Percentiles rank a stretch among this genome's conserved stretches.
phyloP scores from a whole-genome alignment of 1,140 invertebrate genomes.

The Globodera ellingtonae region DNA sequence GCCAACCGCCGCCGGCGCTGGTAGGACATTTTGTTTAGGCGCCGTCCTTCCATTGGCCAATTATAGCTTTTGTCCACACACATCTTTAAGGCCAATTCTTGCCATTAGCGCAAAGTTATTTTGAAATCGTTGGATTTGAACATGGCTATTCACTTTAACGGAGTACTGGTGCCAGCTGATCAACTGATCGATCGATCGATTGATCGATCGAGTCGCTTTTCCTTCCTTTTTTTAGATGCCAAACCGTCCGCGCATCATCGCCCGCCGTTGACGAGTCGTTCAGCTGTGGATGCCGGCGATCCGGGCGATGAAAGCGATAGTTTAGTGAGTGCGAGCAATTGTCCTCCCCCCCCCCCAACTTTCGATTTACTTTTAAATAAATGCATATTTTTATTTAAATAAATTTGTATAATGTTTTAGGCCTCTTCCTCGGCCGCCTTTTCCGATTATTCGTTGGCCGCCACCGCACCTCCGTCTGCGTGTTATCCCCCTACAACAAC shows the following conservation, averaged over 20 bases:
- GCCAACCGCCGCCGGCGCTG: constrained; percentile 12
- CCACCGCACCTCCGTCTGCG: background rate
- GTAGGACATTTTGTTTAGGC: background rate
- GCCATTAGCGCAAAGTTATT: too few species aligned
- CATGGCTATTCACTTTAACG: too few species aligned
- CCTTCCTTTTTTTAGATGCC: constrained; percentile 15
- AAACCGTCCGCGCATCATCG: constrained; percentile 21
- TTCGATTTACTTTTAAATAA: background rate
- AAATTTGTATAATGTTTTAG: background rate
- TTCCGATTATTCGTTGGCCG: constrained; percentile 26
- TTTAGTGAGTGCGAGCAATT: constrained; percentile 14
- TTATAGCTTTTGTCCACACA: too few species aligned
- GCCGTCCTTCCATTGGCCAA: background rate
- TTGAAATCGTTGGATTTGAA: too few species aligned
- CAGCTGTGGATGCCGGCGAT: background rate
- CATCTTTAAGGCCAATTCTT: too few species aligned
- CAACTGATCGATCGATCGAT: background rate
- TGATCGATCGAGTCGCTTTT: background rate
- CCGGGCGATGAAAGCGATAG: constrained; percentile 18
- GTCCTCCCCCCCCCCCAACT: background rate
- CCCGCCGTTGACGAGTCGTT: background rate
- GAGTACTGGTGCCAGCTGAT: background rate
- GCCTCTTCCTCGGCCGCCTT: constrained; percentile 5
- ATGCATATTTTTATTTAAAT: too few species aligned
- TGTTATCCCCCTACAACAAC: background rate